Evolutionary conservation across 2,888 invertebrate species (phyloP).

Genomic region (Chrysolina haemoptera): DNA sequence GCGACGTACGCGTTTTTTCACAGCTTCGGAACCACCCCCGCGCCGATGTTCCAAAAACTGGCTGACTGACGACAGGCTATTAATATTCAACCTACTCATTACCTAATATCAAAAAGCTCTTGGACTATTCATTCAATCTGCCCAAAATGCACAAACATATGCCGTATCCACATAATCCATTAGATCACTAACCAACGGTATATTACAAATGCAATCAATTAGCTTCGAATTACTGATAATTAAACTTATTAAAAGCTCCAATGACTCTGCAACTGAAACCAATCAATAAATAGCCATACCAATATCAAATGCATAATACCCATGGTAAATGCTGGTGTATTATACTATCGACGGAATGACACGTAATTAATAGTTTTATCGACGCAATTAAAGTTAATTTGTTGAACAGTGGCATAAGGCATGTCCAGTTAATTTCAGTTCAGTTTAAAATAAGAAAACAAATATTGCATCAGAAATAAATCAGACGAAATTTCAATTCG

Average conservation of each 20-base stretch:
- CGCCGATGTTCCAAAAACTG: no score
- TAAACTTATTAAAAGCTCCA: slow-evolving; percentile 43
- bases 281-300: slow-evolving; percentile 31
- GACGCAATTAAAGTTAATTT: background rate
- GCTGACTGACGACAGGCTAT: no score
- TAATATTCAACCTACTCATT: no score
- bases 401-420: background rate
- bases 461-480: no score
- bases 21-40: no score
- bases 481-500: no score
- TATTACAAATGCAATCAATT: slow-evolving; percentile 42
- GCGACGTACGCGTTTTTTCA: no score
- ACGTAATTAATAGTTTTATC: slow-evolving; percentile 24
- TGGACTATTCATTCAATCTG: slow-evolving; percentile 15
- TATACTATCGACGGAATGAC: slow-evolving; percentile 30
- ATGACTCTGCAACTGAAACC: slow-evolving; percentile 33
- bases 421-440: no score
- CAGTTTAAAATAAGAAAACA: no score
- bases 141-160: slow-evolving; percentile 19
- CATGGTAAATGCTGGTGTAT: slow-evolving; percentile 18
- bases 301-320: slow-evolving; percentile 36
- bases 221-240: slow-evolving; percentile 44
- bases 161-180: slow-evolving; percentile 27
- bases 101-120: no score
- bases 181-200: slow-evolving; percentile 41